Evolutionary conservation across 2,888 invertebrate species (phyloP).

Genomic region (Heliconius erato): DNA sequence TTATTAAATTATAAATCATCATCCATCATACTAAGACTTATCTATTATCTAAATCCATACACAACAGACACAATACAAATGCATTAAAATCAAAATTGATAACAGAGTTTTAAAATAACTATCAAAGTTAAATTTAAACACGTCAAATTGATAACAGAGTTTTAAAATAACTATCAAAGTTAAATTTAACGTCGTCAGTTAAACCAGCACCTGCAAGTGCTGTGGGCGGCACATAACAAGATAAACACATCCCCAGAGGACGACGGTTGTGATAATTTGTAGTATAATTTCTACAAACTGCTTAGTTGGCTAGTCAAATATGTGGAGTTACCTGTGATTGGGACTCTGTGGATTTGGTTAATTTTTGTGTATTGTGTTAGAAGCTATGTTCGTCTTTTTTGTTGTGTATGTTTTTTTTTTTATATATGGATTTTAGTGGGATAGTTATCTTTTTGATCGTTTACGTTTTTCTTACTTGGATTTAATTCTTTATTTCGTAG

Average conservation of each 20-base stretch:
- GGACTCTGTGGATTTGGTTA: neutral
- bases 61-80: neutral
- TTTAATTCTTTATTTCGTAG: no score
- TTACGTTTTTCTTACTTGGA: no score
- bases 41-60: neutral
- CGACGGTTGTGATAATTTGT: conserved; percentile 30
- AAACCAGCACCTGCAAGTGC: conserved; percentile 31
- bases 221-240: conserved; percentile 30
- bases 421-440: no score
- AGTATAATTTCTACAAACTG: conserved; percentile 25
- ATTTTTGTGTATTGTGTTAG: neutral
- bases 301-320: neutral
- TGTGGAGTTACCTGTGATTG: neutral
- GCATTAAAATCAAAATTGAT: neutral
- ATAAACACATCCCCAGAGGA: conserved; percentile 43
- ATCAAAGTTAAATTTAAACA: conserved; percentile 47
- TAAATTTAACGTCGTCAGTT: conserved; percentile 35
- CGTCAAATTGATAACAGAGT: neutral
- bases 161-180: conserved; percentile 38
- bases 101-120: neutral
- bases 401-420: no score
- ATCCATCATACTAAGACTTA: neutral
- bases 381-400: neutral
- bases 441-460: no score
- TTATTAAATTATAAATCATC: neutral